Evolutionary conservation across 37 sponge, comb jelly and placozoan species (phyloP), one percentile per base, ranked within the genome.

Genomic region (Beroe forskalii): DNA sequence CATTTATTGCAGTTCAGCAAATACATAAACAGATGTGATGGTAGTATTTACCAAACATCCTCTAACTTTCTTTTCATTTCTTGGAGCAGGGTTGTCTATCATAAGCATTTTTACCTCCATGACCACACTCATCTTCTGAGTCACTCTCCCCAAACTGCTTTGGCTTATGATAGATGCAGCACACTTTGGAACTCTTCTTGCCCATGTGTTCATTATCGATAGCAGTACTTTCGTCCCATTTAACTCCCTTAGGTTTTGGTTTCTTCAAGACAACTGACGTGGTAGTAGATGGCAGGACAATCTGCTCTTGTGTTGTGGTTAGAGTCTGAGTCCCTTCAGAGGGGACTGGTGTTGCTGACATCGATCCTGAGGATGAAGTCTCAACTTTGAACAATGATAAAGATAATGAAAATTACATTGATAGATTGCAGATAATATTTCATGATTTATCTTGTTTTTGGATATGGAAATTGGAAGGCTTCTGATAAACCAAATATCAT

Each of bases 181-280:
- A 97, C 6, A 61, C 90, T 92, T 97, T 97, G 19, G 96, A 96
- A 22, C 83, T 91, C 91, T 97, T 97, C 93, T 95, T 97, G n/a
- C 96, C 96, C 94, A 97, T 93, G 83, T 92, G 76, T 55, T 97
- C 98, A 76, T 97, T 97, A 89, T 97, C 98, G 0, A 97, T 93
- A 24, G 94, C 94, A 1, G 86, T 80, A n/a, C 67, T 92, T 76
- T 95, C 95, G 28, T 94, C 86, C 98, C 98, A 97, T 32, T 94
- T 80, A 19, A 97, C 96, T 39, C 92, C 90, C 90, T 92, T 92
- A 22, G 92, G 92, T 20, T 94, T 92, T 60, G 93, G 94, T 0
- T 94, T 95, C 90, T 97, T 97, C 1, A 69, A 37, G 38, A 69
- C 72, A 12, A 69, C 72, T 35, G 72, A 33, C 1, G 72, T 69